Evolutionary conservation across 2,113 vertebrate species (phyloP).

Genomic region (Pangasianodon hypophthalmus): DNA sequence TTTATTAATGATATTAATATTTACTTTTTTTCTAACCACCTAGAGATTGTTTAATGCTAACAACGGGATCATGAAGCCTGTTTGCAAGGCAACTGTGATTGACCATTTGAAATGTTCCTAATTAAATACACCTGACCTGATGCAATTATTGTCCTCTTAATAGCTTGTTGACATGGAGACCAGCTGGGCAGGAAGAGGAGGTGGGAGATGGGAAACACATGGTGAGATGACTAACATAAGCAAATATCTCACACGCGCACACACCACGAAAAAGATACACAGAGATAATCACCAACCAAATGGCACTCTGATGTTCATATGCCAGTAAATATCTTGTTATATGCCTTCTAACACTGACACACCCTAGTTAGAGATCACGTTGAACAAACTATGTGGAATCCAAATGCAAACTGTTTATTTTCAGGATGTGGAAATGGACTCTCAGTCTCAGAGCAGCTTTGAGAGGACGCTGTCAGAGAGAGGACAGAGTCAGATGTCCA

Average conservation of each 20-base stretch:
- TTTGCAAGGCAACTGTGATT: constrained; percentile 19
- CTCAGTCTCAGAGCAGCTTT: constrained; percentile 90
- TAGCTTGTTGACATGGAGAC: constrained; percentile 94
- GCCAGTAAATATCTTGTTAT: not conserved
- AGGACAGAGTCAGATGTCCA: constrained; percentile 93
- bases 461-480: constrained; percentile 92
- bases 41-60: not conserved
- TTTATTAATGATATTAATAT: constrained; percentile 1
- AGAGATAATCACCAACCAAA: constrained; percentile 12
- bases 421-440: constrained; percentile 91
- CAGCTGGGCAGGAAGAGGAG: constrained; percentile 90
- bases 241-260: constrained; percentile 10
- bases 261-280: constrained; percentile 9
- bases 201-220: constrained; percentile 81
- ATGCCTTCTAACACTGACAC: not conserved
- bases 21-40: not conserved
- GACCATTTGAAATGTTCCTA: constrained; percentile 9
- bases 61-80: not conserved
- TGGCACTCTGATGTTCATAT: constrained; percentile 6
- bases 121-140: constrained; percentile 43
- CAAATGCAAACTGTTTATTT: constrained; percentile 1
- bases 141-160: constrained; percentile 49
- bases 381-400: not conserved
- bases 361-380: not conserved
- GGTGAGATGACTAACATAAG: constrained; percentile 73